Evolutionary conservation across 2,797 vertebrate species (phyloP).

Genomic region (Malacoraja senta): DNA sequence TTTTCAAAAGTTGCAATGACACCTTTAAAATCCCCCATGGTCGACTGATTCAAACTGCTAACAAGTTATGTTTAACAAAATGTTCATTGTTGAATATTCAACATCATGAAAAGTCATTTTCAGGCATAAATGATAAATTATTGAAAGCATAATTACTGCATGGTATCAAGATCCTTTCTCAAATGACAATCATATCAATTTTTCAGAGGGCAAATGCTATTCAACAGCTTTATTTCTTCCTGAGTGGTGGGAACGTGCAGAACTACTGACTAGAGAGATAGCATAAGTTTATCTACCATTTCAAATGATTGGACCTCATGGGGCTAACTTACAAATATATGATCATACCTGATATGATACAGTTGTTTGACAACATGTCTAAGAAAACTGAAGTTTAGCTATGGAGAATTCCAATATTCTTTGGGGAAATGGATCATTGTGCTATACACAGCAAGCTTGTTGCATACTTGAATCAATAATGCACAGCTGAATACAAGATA

Average conservation of each 20-base stretch:
- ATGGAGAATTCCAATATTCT: neutral
- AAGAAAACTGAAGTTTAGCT: neutral
- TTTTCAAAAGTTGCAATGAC: neutral
- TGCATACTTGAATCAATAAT: neutral
- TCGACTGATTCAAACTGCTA: neutral
- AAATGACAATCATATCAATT: neutral
- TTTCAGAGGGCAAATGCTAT: neutral
- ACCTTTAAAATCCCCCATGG: neutral
- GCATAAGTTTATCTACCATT: neutral
- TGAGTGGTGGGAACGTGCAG: neutral
- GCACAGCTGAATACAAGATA: neutral
- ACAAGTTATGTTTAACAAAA: neutral
- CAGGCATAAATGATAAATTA: neutral
- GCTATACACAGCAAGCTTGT: neutral
- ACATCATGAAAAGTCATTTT: neutral
- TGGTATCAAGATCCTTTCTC: neutral
- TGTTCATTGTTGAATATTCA: neutral
- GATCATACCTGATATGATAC: neutral
- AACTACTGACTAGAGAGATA: neutral
- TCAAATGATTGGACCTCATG: neutral
- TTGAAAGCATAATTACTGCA: neutral
- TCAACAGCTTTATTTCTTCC: neutral
- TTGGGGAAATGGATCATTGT: neutral
- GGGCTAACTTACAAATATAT: neutral
- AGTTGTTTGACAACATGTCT: neutral